Percentiles rank a stretch among this genome's conserved stretches.
These are phyloP conservation scores for Drosophila equinoxialis DNA, from an alignment of 1,140 invertebrate species.

Conservation along the genomic window DNA sequence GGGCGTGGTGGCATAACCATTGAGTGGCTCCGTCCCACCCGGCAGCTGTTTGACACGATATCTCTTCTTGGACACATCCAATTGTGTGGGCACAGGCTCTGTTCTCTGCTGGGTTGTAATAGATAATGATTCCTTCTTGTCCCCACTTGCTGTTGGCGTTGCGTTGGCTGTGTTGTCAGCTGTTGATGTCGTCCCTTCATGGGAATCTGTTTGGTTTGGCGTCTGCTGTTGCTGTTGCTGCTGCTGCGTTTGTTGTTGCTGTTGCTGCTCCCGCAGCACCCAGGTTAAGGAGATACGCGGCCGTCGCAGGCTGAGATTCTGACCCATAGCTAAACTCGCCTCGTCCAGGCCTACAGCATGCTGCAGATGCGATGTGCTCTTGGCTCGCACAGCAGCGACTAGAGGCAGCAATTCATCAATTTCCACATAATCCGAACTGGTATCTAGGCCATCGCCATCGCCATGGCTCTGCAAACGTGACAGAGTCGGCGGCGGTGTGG, in stretches of 20 bases:
- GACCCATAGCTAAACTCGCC: slow-evolving; percentile 83
- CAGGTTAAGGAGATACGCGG: slow-evolving; percentile 89
- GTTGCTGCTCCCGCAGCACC: slow-evolving; percentile 86
- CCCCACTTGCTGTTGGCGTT: not conserved
- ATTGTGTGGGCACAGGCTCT: slow-evolving; percentile 63
- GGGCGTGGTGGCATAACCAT: slow-evolving; percentile 78
- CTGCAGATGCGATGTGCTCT: slow-evolving; percentile 74
- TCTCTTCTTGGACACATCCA: slow-evolving; percentile 71
- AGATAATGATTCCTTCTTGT: slow-evolving; percentile 37
- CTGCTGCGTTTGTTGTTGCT: slow-evolving; percentile 82
- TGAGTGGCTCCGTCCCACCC: slow-evolving; percentile 63
- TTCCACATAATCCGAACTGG: slow-evolving; percentile 79
- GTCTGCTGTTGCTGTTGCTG: slow-evolving; percentile 47
- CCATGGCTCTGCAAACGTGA: slow-evolving; percentile 12
- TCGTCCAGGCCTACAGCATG: slow-evolving; percentile 50
- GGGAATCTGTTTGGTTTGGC: slow-evolving; percentile 53
- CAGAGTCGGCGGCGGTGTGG: slow-evolving; percentile 60
- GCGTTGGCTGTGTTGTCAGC: not conserved
- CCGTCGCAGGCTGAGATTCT: slow-evolving; percentile 85
- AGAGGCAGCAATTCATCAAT: slow-evolving; percentile 71
- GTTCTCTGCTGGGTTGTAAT: slow-evolving; percentile 32
- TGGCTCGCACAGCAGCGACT: slow-evolving; percentile 54
- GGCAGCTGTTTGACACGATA: slow-evolving; percentile 73
- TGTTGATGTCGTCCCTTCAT: slow-evolving; percentile 16
- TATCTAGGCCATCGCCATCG: slow-evolving; percentile 50